A percentile compares a stretch with the other conserved stretches of the same genome.
phyloP scores from a whole-genome alignment of 2,797 vertebrate genomes.

The Zenarchopterus dispar region DNA sequence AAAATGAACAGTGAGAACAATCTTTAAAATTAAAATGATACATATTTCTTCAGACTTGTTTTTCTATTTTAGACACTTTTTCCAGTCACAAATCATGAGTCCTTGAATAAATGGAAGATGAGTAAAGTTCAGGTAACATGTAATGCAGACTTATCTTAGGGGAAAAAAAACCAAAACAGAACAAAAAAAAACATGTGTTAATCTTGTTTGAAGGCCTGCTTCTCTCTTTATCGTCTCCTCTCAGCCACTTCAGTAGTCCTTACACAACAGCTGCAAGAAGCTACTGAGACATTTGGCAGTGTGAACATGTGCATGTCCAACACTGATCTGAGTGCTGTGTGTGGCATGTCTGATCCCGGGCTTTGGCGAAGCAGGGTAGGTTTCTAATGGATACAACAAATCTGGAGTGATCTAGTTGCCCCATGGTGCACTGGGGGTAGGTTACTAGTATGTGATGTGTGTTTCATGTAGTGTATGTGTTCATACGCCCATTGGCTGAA shows the following conservation, averaged over 20 bases:
- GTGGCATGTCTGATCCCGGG: slow-evolving; percentile 67
- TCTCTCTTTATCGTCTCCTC: slow-evolving; percentile 41
- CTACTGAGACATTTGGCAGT: slow-evolving; percentile 52
- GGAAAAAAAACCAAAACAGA: not conserved
- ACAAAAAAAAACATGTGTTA: not conserved
- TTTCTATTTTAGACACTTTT: too few species aligned
- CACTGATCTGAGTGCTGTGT: slow-evolving; percentile 61
- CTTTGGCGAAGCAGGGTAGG: slow-evolving; percentile 56
- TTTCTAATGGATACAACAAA: slow-evolving; percentile 66
- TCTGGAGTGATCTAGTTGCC: slow-evolving; percentile 72
- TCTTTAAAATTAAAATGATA: too few species aligned
- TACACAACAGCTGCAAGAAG: slow-evolving; percentile 65
- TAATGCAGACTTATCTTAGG: not conserved
- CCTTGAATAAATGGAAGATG: not conserved
- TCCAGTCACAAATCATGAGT: not conserved
- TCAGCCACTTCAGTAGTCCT: slow-evolving; percentile 54
- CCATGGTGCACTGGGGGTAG: slow-evolving; percentile 40
- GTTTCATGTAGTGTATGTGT: slow-evolving; percentile 39
- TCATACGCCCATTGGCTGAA: slow-evolving; percentile 39
- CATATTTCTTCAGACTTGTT: too few species aligned
- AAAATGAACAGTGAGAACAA: too few species aligned
- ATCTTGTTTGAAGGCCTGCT: slow-evolving; percentile 11
- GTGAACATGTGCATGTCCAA: slow-evolving; percentile 53
- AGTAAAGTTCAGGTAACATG: not conserved
- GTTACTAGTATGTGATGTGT: slow-evolving; percentile 45